Evolutionary conservation across 2,797 vertebrate genomes (phyloP).

Genomic region (Lepus townsendii): DNA sequence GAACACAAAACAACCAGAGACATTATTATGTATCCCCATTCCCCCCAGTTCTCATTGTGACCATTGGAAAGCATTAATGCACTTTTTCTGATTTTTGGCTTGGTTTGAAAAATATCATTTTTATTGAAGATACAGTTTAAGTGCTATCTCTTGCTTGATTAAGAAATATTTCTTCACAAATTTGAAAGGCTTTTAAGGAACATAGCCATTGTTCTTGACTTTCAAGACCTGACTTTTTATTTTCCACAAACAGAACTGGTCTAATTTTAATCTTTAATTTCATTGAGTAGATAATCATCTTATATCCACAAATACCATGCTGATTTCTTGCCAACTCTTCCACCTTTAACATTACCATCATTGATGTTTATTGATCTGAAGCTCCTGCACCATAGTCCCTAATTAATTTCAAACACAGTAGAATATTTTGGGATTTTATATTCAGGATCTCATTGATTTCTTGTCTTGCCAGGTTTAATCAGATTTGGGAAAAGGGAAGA

Average conservation of each 20-base stretch:
- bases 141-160: not conserved
- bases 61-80: not conserved
- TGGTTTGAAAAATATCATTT: not conserved
- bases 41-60: not conserved
- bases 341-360: constrained; percentile 48
- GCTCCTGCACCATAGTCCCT: constrained; percentile 47
- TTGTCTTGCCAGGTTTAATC: constrained; percentile 79
- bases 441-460: constrained; percentile 76
- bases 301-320: not conserved
- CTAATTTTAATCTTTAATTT: constrained; percentile 79
- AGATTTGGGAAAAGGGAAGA: constrained; percentile 75
- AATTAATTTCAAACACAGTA: constrained; percentile 80
- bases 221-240: constrained; percentile 18
- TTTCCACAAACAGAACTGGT: constrained; percentile 28
- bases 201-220: constrained; percentile 16
- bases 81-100: not conserved
- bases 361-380: constrained; percentile 62
- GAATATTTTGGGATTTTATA: constrained; percentile 66
- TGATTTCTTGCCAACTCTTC: not conserved
- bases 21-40: not conserved
- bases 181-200: constrained; percentile 17
- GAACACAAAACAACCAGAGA: not conserved
- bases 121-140: not conserved
- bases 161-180: constrained; percentile 29
- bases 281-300: constrained; percentile 75